Base-by-base conservation (phyloP, 2,888 invertebrate species). In the Heliconius ismenius region DNA sequence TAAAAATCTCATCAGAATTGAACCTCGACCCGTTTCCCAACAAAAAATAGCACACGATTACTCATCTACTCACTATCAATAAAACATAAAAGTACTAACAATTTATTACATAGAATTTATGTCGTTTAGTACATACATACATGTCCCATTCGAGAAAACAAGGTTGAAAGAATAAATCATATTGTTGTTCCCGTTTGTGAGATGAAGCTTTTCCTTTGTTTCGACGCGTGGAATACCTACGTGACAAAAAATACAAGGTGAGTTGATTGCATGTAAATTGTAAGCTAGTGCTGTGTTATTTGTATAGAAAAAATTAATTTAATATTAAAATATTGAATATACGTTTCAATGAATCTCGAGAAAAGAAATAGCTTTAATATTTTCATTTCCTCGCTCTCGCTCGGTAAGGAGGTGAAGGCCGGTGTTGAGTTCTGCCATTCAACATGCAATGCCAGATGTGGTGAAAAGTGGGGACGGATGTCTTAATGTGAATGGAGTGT, bases 111-210 rank as follows among this genome's bases (percentile, higher is more conserved):
- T 73, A 63, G 11, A 60, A 43, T 63, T 62, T 73, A 73, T 73
- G 43, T 63, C 21, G 13, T 65, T 28, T 32, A 64, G 26, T 49
- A 49, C 32, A 43, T 64, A 24, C 28, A 64, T 64, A 24, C 32
- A 64, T 49, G 49, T 63, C 24, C 28, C 32, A 54, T 63, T 73
- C 64, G 43, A 26, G 43, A 74, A 65, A 74, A 64, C 49, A 74
- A 74, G 74, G 64, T 64, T 63, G 39, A 32, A 54, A 74, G 60
- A 64, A 74, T 74, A 74, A 74, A 74, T 74, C 74, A 60, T 49
- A 74, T 65, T 74, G 74, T 64, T 74, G 63, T 74, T 74, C 54
- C 10, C 64, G 63, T 65, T 74, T 73, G 43, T 21, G 62, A 74
- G 26, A 74, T 49, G 74, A 65, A 74, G 49, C 49, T 54, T 28